Percentiles rank a stretch among this genome's conserved stretches.
These are phyloP conservation scores for Sebastes miniatus DNA, from an alignment of 2,797 vertebrate species.

Conservation along the genomic window DNA sequence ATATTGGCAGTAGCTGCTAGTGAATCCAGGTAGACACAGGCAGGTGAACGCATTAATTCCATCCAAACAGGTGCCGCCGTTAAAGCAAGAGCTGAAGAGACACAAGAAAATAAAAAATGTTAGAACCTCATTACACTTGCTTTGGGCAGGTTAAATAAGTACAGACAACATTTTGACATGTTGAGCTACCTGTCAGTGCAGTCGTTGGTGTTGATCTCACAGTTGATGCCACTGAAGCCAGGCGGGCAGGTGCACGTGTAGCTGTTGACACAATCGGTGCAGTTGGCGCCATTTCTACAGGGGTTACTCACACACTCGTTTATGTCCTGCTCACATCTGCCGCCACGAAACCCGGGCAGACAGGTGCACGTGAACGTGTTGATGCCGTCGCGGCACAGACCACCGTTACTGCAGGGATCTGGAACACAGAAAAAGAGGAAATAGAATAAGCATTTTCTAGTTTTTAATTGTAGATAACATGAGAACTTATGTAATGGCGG, in stretches of 20 bases:
- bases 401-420: constrained; percentile 95
- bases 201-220: constrained; percentile 95
- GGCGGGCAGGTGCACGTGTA: constrained; percentile 95
- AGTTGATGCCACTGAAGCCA: constrained; percentile 95
- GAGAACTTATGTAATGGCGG: background rate
- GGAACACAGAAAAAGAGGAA: constrained; percentile 19
- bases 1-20: constrained; percentile 95
- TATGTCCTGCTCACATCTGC: constrained; percentile 92
- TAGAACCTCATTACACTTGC: background rate
- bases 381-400: constrained; percentile 87
- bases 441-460: background rate
- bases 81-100: constrained; percentile 92
- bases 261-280: constrained; percentile 95
- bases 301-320: constrained; percentile 96
- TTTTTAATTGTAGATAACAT: background rate
- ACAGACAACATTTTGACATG: background rate
- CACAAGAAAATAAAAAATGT: background rate
- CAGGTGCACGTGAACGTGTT: constrained; percentile 88
- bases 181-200: constrained; percentile 94
- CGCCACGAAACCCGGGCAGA: constrained; percentile 89
- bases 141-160: background rate
- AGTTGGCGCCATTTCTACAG: constrained; percentile 93
- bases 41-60: constrained; percentile 97
- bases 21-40: constrained; percentile 91
- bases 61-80: constrained; percentile 93